Base-by-base conservation (phyloP, 2,888 invertebrate species). In the Gonocerus acuteangulatus region DNA sequence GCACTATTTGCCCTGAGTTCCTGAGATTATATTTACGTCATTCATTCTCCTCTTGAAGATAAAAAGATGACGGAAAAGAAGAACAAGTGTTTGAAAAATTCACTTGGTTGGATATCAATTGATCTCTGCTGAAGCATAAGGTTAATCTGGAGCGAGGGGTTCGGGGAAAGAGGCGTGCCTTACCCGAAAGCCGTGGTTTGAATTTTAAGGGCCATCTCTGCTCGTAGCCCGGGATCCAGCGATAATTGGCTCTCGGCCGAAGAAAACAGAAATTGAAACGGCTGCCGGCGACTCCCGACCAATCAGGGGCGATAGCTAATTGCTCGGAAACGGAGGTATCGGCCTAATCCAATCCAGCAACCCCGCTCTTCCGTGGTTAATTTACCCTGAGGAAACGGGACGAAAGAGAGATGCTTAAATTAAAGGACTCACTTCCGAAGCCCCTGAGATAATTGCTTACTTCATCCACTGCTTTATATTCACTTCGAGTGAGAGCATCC, bases 241-340 rank as follows among this genome's bases (percentile, higher is more conserved):
- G 48, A 48, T 58, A 58, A 58, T 58, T 58, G 58, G 58, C 45
- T 56, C 56, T 27, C 16, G 42, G 44, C 23, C 15, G n/a, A 44
- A 56, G 62, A 61, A 63, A 65, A 65, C 65, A 65, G 58, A 65
- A 65, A 65, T 65, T 65, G 65, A 65, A 65, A 65, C 48, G 39
- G 34, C 47, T 22, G n/a, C 22, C 2, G 27, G 13, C 42, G 32
- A 60, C 48, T 42, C 19, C 21, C 36, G 45, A 19, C 62, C 65
- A 61, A 65, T 62, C 61, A 61, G 48, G 60, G 48, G 56, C 61
- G 56, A 63, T 63, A 65, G 63, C 62, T 65, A 65, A 65, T 65
- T 65, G 65, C 63, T 51, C 61, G 63, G 65, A 65, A 65, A 65
- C 59, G 63, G 62, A 59, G 62, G 62, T 62, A 64, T 64, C 64